phyloP scores from a whole-genome alignment of 2,888 invertebrate species.

The Diarsia dahlii region DNA sequence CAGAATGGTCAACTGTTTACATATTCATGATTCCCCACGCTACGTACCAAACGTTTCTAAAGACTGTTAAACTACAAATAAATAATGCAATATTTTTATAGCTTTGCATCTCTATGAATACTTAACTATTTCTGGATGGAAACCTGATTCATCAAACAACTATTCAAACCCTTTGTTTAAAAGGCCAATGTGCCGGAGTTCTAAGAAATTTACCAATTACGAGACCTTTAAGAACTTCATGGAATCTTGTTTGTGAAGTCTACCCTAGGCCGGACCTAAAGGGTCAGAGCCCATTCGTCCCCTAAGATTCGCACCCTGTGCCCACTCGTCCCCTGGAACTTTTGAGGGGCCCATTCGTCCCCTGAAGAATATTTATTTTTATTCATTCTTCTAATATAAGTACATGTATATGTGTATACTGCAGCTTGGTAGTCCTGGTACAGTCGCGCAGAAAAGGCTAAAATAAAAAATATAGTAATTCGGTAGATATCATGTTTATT shows the following conservation, averaged over 20 bases:
- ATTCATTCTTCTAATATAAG: too few species aligned
- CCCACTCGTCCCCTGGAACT: too few species aligned
- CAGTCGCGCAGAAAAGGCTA: too few species aligned
- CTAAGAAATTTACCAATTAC: background rate
- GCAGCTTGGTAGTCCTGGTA: too few species aligned
- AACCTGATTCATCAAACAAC: constrained; percentile 15
- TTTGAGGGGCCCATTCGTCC: too few species aligned
- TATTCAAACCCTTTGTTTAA: background rate
- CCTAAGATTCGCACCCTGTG: too few species aligned
- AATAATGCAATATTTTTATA: constrained; percentile 17
- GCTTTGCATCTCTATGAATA: constrained; percentile 3
- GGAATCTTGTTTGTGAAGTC: constrained; percentile 6
- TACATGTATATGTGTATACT: too few species aligned
- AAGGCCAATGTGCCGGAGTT: background rate
- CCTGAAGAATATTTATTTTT: too few species aligned
- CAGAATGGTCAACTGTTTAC: constrained; percentile 40
- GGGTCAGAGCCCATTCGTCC: too few species aligned
- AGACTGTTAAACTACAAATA: constrained; percentile 23
- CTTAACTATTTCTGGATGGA: background rate
- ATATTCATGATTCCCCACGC: constrained; percentile 39
- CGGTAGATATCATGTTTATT: too few species aligned
- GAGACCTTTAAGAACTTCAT: constrained; percentile 18
- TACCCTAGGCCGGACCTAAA: background rate
- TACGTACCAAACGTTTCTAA: constrained; percentile 9
- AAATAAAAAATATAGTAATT: too few species aligned